Conservation (phyloP, 30 jellyfish, hydroid and myxozoan genomes). For the Clytia hemisphaerica region DNA sequence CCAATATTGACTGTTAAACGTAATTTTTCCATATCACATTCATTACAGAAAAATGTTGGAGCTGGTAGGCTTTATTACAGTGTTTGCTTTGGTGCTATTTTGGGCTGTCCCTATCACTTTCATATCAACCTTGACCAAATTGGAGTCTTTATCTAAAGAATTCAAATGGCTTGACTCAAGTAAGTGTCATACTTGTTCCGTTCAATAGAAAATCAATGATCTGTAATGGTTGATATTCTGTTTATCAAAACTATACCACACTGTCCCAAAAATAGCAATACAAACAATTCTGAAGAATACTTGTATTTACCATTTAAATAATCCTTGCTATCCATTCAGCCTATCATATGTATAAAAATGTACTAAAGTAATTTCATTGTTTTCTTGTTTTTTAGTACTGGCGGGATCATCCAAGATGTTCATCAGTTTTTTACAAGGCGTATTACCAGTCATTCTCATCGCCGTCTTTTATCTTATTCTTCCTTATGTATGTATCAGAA, state of each 20-base stretch:
- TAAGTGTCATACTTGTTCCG: conserved; percentile 32
- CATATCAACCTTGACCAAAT: conserved; percentile 63
- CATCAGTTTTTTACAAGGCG: conserved; percentile 56
- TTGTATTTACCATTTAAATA: neutral
- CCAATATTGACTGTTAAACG: no score
- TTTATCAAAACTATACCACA: neutral
- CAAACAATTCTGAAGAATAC: conserved; percentile 1
- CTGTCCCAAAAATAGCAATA: neutral
- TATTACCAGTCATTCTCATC: conserved; percentile 46
- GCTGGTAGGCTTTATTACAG: conserved; percentile 31
- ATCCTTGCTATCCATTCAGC: neutral
- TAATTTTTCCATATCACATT: neutral
- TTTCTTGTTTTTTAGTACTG: conserved; percentile 26
- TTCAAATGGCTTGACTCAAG: conserved; percentile 51
- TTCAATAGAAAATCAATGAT: neutral
- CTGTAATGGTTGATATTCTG: neutral
- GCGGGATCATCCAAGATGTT: conserved; percentile 34
- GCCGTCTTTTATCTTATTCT: conserved; percentile 43
- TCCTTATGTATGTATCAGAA: conserved; percentile 50
- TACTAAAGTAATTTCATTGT: neutral
- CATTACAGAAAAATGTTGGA: conserved; percentile 37
- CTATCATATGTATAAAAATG: neutral
- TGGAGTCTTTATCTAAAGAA: conserved; percentile 56
- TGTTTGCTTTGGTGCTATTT: conserved; percentile 42
- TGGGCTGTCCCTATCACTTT: conserved; percentile 85